Evolutionary conservation across 2,888 invertebrate genomes (phyloP).

Genomic region (Lepeophtheirus nordmannii): DNA sequence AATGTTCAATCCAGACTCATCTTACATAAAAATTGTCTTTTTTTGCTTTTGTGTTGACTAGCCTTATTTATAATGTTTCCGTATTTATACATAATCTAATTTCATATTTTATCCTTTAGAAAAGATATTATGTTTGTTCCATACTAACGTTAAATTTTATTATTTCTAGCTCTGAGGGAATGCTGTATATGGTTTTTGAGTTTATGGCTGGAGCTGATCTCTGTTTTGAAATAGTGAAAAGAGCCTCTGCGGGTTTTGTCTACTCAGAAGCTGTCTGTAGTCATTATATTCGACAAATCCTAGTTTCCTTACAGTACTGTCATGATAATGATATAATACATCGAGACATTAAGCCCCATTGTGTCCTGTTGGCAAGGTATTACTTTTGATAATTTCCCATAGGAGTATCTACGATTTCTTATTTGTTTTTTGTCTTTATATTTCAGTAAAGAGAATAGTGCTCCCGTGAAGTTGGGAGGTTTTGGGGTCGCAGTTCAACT

Average conservation of each 20-base stretch:
- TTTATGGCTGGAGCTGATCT: constrained; percentile 97
- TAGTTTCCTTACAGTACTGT: constrained; percentile 91
- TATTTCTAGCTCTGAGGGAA: constrained; percentile 49
- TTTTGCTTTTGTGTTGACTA: too few relatives aligned
- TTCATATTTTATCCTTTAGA: too few relatives aligned
- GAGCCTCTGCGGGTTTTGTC: constrained; percentile 90
- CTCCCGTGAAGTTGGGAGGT: constrained; percentile 92
- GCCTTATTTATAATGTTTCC: too few relatives aligned
- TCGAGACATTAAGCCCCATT: constrained; percentile 91
- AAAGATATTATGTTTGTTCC: too few relatives aligned
- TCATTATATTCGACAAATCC: constrained; percentile 95
- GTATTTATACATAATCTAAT: too few relatives aligned
- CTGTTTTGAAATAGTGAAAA: constrained; percentile 90
- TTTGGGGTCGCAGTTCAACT: constrained; percentile 92
- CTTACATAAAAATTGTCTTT: too few relatives aligned
- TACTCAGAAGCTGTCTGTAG: constrained; percentile 95
- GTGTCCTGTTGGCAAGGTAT: constrained; percentile 61
- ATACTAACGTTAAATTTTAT: background rate
- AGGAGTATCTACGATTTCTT: background rate
- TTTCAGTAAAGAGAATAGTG: constrained; percentile 80
- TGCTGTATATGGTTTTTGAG: constrained; percentile 99
- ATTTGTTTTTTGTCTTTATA: background rate
- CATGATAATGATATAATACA: constrained; percentile 97
- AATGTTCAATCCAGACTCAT: too few relatives aligned
- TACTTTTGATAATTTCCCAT: background rate